Evolutionary conservation across 2,888 invertebrate genomes (phyloP).

Genomic region (Mesochorus sp.): DNA sequence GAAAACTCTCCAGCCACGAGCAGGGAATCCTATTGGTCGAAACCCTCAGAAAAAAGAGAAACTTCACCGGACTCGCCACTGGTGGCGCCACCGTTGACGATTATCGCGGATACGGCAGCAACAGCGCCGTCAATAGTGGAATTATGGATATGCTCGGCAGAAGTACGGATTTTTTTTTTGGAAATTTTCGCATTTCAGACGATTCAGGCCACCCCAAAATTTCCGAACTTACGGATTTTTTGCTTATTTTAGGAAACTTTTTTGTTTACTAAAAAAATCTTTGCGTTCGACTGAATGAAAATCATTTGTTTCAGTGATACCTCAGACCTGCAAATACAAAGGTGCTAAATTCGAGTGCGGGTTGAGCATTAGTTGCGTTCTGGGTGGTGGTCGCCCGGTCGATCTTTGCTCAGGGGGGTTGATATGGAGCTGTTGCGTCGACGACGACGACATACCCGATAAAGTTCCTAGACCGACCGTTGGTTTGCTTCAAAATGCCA

Average conservation of each 20-base stretch:
- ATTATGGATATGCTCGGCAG: constrained; percentile 93
- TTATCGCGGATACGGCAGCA: constrained; percentile 84
- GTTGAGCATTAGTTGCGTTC: constrained; percentile 94
- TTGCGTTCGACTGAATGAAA: neutral
- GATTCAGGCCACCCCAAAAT: no score
- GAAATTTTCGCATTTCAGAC: constrained; percentile 3
- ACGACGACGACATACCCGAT: constrained; percentile 85
- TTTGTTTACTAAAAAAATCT: no score
- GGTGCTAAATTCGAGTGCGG: constrained; percentile 95
- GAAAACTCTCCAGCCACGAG: constrained; percentile 86
- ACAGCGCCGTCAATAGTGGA: constrained; percentile 85
- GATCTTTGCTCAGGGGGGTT: constrained; percentile 96
- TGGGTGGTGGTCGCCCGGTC: constrained; percentile 93
- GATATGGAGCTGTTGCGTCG: constrained; percentile 97
- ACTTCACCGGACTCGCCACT: constrained; percentile 67
- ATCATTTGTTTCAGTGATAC: constrained; percentile 89
- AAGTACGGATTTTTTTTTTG: constrained; percentile 84
- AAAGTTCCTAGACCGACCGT: constrained; percentile 77
- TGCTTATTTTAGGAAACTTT: no score
- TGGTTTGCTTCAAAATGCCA: constrained; percentile 90
- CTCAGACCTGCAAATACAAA: constrained; percentile 92
- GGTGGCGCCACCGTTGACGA: constrained; percentile 77
- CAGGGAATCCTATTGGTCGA: constrained; percentile 90
- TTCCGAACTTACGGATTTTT: no score
- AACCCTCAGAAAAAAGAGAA: constrained; percentile 87